Evolutionary conservation across 2,797 vertebrate species (phyloP).

Genomic region (Enteromius paludinosus): DNA sequence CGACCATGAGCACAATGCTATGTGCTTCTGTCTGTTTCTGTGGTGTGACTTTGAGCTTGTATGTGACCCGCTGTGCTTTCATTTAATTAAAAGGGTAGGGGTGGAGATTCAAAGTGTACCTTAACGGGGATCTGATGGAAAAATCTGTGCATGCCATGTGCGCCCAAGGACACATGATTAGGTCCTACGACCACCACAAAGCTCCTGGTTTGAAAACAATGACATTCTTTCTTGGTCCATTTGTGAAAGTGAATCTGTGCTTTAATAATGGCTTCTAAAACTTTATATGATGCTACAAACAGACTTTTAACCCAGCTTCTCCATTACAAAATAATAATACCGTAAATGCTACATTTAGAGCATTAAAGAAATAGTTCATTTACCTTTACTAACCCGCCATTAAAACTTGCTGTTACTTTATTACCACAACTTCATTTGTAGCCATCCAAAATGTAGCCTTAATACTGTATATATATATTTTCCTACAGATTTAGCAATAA

Average conservation of each 20-base stretch:
- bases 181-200: slow-evolving; percentile 60
- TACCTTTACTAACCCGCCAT: background rate
- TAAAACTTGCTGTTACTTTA: background rate
- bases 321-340: slow-evolving; percentile 12
- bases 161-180: slow-evolving; percentile 66
- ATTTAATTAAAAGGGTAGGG: slow-evolving; percentile 80
- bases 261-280: slow-evolving; percentile 19
- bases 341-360: background rate
- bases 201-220: slow-evolving; percentile 9
- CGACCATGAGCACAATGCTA: slow-evolving; percentile 62
- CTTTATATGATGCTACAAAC: background rate
- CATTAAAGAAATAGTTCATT: background rate
- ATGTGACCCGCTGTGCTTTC: slow-evolving; percentile 74
- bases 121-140: slow-evolving; percentile 68
- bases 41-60: slow-evolving; percentile 33
- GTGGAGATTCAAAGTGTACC: slow-evolving; percentile 71
- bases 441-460: background rate
- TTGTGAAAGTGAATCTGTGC: slow-evolving; percentile 10
- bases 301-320: background rate
- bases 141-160: slow-evolving; percentile 67
- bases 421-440: background rate
- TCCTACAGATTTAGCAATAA: background rate
- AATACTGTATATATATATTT: background rate
- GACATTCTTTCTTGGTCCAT: background rate
- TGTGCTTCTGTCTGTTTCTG: slow-evolving; percentile 62